Base-by-base conservation (phyloP, 2,113 vertebrate genomes). In the Phodopus roborovskii region DNA sequence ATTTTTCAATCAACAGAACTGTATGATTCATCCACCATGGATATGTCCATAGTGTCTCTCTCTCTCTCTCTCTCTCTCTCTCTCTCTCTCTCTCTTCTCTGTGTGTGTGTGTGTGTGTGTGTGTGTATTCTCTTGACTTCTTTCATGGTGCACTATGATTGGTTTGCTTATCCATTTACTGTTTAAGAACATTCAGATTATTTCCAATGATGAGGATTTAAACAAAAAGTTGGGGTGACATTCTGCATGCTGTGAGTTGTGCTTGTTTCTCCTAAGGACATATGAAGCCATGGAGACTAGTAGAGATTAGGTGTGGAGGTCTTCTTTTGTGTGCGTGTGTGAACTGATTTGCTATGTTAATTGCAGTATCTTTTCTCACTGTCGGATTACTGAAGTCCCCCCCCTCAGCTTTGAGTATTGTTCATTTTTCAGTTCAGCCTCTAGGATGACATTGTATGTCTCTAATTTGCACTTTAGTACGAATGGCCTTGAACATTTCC, bases 391-490 rank as follows among this genome's bases (percentile, higher is more conserved):
- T 45, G 62, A 79, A n/a, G 36, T 86, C 62, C 20, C 16, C 60
- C 71, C 77, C 30, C 64, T 7, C 71, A 91, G 2, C 39, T 74
- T 71, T 96, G 95, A 8, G 58, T 33, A 77, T 82, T 82, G 53
- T 48, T 36, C 53, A 53, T 42, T 36, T 94, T 92, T 88, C 74
- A 64, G 48, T 58, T 53, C 36, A 87, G 7, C 20, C 13, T 6
- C 92, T 89, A 9, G 36, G 84, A 81, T 79, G 15, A 3, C 39
- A 22, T 3, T 24, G 7, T 91, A 33, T 88, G 79, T 36, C 45
- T 83, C 84, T 90, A 78, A 84, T 87, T 79, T 87, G 30, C 22
- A 33, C 70, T 78, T 93, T 96, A 88, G 28, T 77, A 87, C 39
- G 62, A 75, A 81, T 64, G 48, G 36, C n/a, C 20, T 42, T 90